Base-by-base conservation (phyloP, 2,113 vertebrate genomes). In the Ondatra zibethicus region DNA sequence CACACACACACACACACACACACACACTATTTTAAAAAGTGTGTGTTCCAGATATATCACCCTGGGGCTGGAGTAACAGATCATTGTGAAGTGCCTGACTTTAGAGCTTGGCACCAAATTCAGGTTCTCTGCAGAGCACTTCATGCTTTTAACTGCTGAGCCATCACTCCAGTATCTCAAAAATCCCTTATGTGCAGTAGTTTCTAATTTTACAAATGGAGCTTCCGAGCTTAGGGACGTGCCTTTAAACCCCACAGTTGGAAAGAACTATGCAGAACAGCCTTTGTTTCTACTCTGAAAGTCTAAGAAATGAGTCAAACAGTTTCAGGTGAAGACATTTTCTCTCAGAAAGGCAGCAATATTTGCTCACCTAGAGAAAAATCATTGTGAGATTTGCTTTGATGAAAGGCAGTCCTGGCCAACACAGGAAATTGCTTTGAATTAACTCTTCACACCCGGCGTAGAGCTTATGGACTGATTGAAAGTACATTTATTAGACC, bases 181-280 rank as follows among this genome's bases (percentile, higher is more conserved):
- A 23, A 23, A 4, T 5, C 45, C 27, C 29, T 4, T 42, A 19
- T 39, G 7, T 76, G 17, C 7, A 76, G 25, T 33, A 89, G 31
- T 73, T 84, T 96, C 84, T 92, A 94, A 75, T 85, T 80, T 91
- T 16, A 80, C 5, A 19, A 75, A 91, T 55, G 65, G 81, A 91
- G 9, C n/a, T 96, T 33, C 39, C 25, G 8, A 70, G 29, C 61
- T 96, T 85, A 55, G 78, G 65, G 63, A 86, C 72, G 61, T 78
- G 17, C 47, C 42, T 96, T 91, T 75, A 93, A 72, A 73, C 65
- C 7, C 19, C 23, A 42, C 73, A 58, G n/a, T 66, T 52, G 27
- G 61, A 88, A 87, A 89, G 65, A 45, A 61, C 73, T 89, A 23
- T 47, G 23, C 33, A 42, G 39, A 78, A 70, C 36, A 88, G 80